Evolutionary conservation across 2,797 vertebrate species (phyloP).

Genomic region (Trematomus bernacchii): DNA sequence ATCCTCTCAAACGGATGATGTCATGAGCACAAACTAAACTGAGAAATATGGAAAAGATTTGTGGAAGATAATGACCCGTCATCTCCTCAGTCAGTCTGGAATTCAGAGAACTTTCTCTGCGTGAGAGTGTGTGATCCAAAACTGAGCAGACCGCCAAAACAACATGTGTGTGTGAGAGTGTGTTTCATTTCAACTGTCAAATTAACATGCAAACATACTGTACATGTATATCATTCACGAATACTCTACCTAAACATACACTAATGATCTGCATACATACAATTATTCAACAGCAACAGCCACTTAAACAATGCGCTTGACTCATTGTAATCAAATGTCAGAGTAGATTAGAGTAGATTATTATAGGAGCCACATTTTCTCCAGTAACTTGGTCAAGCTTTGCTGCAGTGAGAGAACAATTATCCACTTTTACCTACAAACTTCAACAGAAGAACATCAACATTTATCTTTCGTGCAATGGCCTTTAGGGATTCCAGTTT

Average conservation of each 20-base stretch:
- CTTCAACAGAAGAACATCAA: conserved; percentile 10
- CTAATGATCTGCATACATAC: not conserved
- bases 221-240: not conserved
- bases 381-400: conserved; percentile 10
- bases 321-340: not conserved
- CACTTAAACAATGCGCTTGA: not conserved
- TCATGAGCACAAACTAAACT: conserved; percentile 56
- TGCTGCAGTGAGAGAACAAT: not conserved
- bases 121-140: conserved; percentile 50
- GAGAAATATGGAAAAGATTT: conserved; percentile 61
- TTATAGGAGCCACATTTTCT: conserved; percentile 7
- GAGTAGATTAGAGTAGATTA: not conserved
- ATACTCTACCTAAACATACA: not conserved
- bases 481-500: conserved; percentile 6
- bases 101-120: conserved; percentile 39
- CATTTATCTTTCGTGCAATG: not conserved
- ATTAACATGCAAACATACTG: not conserved
- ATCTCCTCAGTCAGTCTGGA: conserved; percentile 44
- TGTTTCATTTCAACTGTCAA: not conserved
- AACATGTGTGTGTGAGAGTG: not conserved
- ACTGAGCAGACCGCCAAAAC: conserved; percentile 39
- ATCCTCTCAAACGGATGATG: conserved; percentile 50
- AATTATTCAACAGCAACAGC: not conserved
- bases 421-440: not conserved
- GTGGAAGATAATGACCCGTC: conserved; percentile 51